These are phyloP conservation scores for Arctocebus calabarensis DNA, from an alignment of 2,797 vertebrate species.

Conservation along the genomic window DNA sequence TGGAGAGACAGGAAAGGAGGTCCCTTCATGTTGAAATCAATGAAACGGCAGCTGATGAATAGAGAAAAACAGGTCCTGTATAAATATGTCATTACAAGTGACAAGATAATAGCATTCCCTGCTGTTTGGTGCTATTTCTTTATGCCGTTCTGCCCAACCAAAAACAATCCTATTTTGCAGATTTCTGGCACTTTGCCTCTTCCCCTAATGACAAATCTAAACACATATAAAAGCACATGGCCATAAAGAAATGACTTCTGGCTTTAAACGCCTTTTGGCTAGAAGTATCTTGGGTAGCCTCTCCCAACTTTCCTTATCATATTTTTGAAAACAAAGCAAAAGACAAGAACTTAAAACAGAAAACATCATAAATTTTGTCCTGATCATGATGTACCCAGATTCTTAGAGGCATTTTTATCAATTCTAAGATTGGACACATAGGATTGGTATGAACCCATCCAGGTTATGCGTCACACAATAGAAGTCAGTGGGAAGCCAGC, in stretches of 20 bases:
- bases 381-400: not conserved
- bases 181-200: slow-evolving; percentile 38
- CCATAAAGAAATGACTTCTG: slow-evolving; percentile 51
- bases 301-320: not conserved
- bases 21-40: not conserved
- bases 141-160: not conserved
- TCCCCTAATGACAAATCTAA: slow-evolving; percentile 27
- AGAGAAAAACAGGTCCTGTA: slow-evolving; percentile 31
- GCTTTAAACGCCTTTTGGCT: slow-evolving; percentile 43
- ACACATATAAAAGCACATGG: slow-evolving; percentile 27
- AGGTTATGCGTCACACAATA: not conserved
- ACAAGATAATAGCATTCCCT: slow-evolving; percentile 40
- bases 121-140: slow-evolving; percentile 13
- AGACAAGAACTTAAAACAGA: slow-evolving; percentile 13
- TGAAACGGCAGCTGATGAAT: not conserved
- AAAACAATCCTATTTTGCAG: slow-evolving; percentile 27
- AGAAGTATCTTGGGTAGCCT: not conserved
- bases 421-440: not conserved
- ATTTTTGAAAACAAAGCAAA: slow-evolving; percentile 45
- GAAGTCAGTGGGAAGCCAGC: not conserved
- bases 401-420: not conserved
- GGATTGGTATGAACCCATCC: not conserved
- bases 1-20: not conserved
- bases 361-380: not conserved
- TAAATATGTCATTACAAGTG: not conserved